phyloP scores from a whole-genome alignment of 2,797 vertebrate genomes.

The Sebastes miniatus region DNA sequence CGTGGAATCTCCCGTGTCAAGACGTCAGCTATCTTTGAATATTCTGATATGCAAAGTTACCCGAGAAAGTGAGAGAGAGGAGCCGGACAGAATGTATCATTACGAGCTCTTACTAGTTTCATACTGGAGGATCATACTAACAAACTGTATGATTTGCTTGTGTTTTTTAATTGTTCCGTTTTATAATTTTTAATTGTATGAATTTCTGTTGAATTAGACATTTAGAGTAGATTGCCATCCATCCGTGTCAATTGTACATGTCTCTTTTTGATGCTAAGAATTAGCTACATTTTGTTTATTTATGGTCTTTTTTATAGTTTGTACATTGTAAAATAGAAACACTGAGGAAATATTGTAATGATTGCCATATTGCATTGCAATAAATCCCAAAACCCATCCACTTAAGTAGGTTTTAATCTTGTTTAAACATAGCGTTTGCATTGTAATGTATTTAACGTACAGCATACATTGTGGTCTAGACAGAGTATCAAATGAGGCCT shows the following conservation, averaged over 20 bases:
- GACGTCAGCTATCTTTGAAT: conserved; percentile 88
- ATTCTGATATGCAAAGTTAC: conserved; percentile 92
- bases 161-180: conserved; percentile 75
- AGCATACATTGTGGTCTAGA: background rate
- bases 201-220: conserved; percentile 68
- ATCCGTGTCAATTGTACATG: conserved; percentile 54
- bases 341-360: conserved; percentile 85
- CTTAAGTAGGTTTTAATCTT: conserved; percentile 34
- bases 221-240: conserved; percentile 60
- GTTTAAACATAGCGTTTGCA: conserved; percentile 17
- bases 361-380: conserved; percentile 90
- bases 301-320: conserved; percentile 99
- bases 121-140: conserved; percentile 82
- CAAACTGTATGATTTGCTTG: conserved; percentile 77
- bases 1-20: conserved; percentile 82
- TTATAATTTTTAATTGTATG: conserved; percentile 60
- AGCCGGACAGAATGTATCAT: conserved; percentile 86
- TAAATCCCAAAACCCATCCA: conserved; percentile 88
- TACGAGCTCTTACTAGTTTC: conserved; percentile 87
- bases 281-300: conserved; percentile 99
- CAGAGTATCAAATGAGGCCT: background rate
- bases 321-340: conserved; percentile 99
- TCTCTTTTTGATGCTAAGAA: conserved; percentile 81
- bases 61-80: conserved; percentile 63
- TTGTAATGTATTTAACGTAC: conserved; percentile 11